phyloP scores from a whole-genome alignment of 2,113 vertebrate genomes.

The Onychostoma macrolepis region DNA sequence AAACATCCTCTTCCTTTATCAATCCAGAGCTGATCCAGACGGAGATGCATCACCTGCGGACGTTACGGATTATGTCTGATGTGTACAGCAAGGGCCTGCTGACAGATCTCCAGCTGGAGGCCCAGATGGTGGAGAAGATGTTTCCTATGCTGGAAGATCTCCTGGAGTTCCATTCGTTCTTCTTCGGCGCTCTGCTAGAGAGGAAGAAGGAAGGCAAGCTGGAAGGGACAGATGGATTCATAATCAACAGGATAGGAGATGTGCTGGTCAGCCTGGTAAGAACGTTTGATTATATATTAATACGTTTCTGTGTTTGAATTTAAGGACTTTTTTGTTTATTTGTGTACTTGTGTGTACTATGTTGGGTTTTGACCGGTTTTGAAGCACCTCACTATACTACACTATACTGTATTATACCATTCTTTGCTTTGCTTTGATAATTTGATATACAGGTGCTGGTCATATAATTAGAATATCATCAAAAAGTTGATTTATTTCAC shows the following conservation, averaged over 20 bases:
- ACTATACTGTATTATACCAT: too few species aligned
- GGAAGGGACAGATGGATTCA: constrained; percentile 77
- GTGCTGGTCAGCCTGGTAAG: constrained; percentile 89
- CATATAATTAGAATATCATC: too few species aligned
- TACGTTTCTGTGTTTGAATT: too few species aligned
- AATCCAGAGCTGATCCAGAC: constrained; percentile 93
- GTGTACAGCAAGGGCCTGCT: constrained; percentile 91
- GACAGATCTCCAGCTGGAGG: constrained; percentile 87
- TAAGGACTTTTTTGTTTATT: too few species aligned
- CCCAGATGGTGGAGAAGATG: constrained; percentile 84
- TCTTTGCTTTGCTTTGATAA: too few species aligned
- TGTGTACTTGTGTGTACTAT: too few species aligned
- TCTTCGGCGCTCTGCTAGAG: constrained; percentile 89
- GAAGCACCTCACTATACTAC: too few species aligned
- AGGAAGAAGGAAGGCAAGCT: constrained; percentile 84
- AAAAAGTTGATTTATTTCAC: too few species aligned
- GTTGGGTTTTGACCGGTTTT: too few species aligned
- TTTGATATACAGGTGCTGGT: too few species aligned
- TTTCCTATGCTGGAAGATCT: constrained; percentile 92
- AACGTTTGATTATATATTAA: neutral
- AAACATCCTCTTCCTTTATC: neutral
- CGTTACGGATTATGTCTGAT: constrained; percentile 93
- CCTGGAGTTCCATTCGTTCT: constrained; percentile 87
- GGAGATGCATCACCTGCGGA: constrained; percentile 94
- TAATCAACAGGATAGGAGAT: constrained; percentile 90